Evolutionary conservation across 2,888 invertebrate genomes (phyloP).

Genomic region (Hydropsyche betteni): DNA sequence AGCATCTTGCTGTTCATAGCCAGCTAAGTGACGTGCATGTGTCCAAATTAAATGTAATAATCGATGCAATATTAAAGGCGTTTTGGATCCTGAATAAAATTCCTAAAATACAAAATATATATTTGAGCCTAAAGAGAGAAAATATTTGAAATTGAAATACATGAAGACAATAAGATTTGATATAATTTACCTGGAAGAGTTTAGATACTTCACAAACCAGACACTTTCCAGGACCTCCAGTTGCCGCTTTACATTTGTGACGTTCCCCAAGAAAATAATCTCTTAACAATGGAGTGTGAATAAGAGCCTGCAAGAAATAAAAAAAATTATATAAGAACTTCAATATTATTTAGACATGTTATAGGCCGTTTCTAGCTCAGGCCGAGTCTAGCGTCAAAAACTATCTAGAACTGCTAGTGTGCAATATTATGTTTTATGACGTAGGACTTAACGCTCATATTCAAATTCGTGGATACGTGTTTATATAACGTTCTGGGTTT

Average conservation of each 20-base stretch:
- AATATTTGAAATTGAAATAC: background rate
- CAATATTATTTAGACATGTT: too few species aligned
- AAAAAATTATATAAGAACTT: conserved; percentile 19
- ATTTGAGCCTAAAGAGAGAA: background rate
- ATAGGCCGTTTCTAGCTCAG: too few species aligned
- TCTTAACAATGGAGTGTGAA: conserved; percentile 92
- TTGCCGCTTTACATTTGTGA: conserved; percentile 79
- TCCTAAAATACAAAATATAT: conserved; percentile 63
- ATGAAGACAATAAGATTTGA: background rate
- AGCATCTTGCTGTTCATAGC: conserved; percentile 97
- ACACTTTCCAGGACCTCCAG: conserved; percentile 78
- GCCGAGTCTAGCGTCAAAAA: too few species aligned
- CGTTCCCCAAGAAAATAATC: conserved; percentile 96
- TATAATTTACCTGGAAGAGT: conserved; percentile 84
- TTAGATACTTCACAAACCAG: conserved; percentile 95
- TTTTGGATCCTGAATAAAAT: conserved; percentile 91
- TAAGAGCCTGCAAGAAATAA: conserved; percentile 74
- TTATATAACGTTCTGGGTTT: too few species aligned
- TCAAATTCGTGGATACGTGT: too few species aligned
- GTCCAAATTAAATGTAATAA: conserved; percentile 95
- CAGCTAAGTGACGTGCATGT: conserved; percentile 93
- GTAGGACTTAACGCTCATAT: too few species aligned
- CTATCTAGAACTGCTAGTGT: too few species aligned
- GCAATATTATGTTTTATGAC: too few species aligned
- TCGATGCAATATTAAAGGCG: conserved; percentile 88